Evolutionary conservation across 2,888 invertebrate species (phyloP).

Genomic region (Neoscelio sp.): DNA sequence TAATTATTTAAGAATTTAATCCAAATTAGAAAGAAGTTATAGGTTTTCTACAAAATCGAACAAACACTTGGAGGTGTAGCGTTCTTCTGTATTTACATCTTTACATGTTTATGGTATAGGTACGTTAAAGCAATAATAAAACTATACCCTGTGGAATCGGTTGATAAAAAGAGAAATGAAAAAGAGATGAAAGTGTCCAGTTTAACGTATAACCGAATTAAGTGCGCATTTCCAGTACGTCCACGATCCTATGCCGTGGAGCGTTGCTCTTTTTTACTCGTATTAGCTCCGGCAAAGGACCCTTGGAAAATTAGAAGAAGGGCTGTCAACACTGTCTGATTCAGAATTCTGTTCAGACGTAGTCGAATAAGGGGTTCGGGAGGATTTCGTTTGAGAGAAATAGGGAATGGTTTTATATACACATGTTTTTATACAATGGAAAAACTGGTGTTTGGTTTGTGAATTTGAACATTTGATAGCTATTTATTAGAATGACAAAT

Average conservation of each 20-base stretch:
- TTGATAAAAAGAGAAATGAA: conserved; percentile 53
- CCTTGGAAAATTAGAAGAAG: conserved; percentile 66
- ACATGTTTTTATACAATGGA: conserved; percentile 21
- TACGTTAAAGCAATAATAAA: conserved; percentile 44
- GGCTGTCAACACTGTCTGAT: conserved; percentile 63
- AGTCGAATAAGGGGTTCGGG: conserved; percentile 24
- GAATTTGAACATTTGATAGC: conserved; percentile 40
- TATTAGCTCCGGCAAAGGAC: conserved; percentile 61
- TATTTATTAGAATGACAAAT: conserved; percentile 17
- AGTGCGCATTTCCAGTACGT: conserved; percentile 75
- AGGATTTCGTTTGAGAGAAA: conserved; percentile 50
- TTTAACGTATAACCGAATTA: conserved; percentile 75
- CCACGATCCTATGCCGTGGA: conserved; percentile 44
- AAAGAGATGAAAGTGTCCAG: conserved; percentile 66
- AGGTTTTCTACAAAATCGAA: too few species aligned
- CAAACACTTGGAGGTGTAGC: too few species aligned
- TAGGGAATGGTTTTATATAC: conserved; percentile 29
- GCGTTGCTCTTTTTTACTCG: conserved; percentile 59
- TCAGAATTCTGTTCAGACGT: conserved; percentile 59
- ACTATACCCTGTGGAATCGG: conserved; percentile 59
- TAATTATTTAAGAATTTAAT: too few species aligned
- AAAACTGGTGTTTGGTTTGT: conserved; percentile 40
- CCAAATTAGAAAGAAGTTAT: too few species aligned
- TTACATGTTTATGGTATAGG: conserved; percentile 12
- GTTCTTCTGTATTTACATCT: background rate